Evolutionary conservation across 1,140 invertebrate species (phyloP).

Genomic region (Aphis craccivora): DNA sequence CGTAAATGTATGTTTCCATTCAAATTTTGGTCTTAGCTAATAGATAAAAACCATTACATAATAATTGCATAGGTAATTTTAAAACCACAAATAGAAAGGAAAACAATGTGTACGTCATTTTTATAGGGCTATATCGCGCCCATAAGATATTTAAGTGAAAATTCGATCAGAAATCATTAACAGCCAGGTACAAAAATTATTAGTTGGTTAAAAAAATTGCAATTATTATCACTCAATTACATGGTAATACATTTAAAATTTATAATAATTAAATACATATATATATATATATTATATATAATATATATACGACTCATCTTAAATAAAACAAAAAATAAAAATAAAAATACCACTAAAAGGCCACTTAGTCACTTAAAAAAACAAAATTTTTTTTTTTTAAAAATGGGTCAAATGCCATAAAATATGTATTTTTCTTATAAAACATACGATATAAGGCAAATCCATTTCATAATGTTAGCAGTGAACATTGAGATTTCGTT

Average conservation of each 20-base stretch:
- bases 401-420: conserved; percentile 48
- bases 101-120: conserved; percentile 36
- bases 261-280: conserved; percentile 38
- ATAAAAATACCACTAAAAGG: conserved; percentile 50
- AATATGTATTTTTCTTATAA: conserved; percentile 47
- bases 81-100: conserved; percentile 48
- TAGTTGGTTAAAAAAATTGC: conserved; percentile 55
- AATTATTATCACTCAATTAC: conserved; percentile 53
- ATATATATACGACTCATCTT: conserved; percentile 39
- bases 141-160: conserved; percentile 44
- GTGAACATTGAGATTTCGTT: conserved; percentile 49
- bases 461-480: conserved; percentile 42
- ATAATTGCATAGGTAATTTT: conserved; percentile 51
- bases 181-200: conserved; percentile 57
- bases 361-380: conserved; percentile 48
- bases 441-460: conserved; percentile 35
- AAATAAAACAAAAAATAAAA: conserved; percentile 57
- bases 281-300: background rate
- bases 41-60: conserved; percentile 49
- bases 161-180: conserved; percentile 53
- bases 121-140: background rate
- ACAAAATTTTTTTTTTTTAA: background rate
- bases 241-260: conserved; percentile 50
- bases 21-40: conserved; percentile 50
- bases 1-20: conserved; percentile 26